phyloP scores from a whole-genome alignment of 2,113 vertebrate genomes.

The Collichthys lucidus region DNA sequence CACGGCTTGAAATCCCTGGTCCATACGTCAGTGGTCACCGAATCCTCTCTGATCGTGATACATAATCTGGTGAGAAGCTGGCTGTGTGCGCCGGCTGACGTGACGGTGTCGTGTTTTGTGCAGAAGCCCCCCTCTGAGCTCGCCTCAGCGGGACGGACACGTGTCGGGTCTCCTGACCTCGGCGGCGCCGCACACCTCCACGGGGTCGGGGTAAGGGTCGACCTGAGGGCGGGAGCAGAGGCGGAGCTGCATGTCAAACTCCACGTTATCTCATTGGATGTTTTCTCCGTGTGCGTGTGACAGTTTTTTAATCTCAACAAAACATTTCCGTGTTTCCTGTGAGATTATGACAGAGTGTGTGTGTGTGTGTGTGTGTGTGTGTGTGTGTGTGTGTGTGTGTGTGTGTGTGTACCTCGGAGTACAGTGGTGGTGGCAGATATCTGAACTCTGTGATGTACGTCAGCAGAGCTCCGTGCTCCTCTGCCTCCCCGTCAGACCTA shows the following conservation, averaged over 20 bases:
- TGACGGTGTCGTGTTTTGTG: conserved; percentile 32
- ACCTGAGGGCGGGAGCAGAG: conserved; percentile 79
- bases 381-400: too few relatives aligned
- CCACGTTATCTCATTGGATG: too few relatives aligned
- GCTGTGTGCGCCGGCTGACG: neutral
- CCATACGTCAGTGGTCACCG: conserved; percentile 45
- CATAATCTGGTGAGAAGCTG: conserved; percentile 57
- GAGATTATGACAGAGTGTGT: neutral
- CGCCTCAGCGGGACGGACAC: conserved; percentile 93
- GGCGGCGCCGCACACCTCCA: conserved; percentile 76
- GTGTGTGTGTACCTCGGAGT: conserved; percentile 90
- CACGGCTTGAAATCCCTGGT: conserved; percentile 42
- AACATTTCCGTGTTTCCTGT: neutral
- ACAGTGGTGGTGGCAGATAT: conserved; percentile 96
- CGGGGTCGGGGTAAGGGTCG: conserved; percentile 94
- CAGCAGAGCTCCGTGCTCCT: conserved; percentile 90
- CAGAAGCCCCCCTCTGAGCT: conserved; percentile 4
- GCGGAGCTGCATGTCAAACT: neutral
- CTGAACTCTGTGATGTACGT: conserved; percentile 97
- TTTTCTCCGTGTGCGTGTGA: too few relatives aligned
- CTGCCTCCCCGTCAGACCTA: conserved; percentile 83
- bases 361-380: too few relatives aligned
- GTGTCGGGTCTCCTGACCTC: conserved; percentile 83
- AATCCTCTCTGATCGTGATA: conserved; percentile 45
- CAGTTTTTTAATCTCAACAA: neutral